Evolutionary conservation across 2,888 invertebrate species (phyloP), one percentile per base, ranked within the genome.

Genomic region (Heliconius erato): DNA sequence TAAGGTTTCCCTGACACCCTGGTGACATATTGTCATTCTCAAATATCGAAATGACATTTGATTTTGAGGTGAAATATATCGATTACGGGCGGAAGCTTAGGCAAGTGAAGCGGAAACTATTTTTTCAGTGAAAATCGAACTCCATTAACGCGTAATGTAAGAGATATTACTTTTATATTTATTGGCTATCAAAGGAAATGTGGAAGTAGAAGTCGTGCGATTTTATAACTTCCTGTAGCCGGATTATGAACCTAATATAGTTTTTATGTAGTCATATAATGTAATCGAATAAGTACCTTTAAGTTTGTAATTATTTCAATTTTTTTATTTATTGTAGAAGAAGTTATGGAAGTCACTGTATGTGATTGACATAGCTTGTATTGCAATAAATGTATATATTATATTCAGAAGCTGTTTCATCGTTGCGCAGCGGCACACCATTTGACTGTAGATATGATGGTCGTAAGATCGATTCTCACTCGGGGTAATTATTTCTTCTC

Each of bases 61-160:
- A 93, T 93, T 94, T 94, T 94, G 91, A 89, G 89, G 90, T 91
- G 88, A 89, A 92, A 92, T 84, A 94, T 95, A 95, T 94, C 95
- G 92, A 92, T 95, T 94, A 91, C 94, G 90, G 87, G 54, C 93
- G 95, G 95, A 95, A 95, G 92, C 94, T 89, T 89, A 89, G 92
- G 89, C 92, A 94, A 95, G 93, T 93, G 95, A 92, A 83, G 93
- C 90, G 93, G 94, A 95, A 95, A 95, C 91, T 93, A 94, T 94
- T 94, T 92, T 91, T 92, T 91, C 90, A 90, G 89, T 90, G 89
- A 89, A 90, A 91, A 90, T 91, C 89, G 89, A 89, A 91, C 90
- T 93, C 93, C 94, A 94, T 94, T 93, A 93, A 89, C 90, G 94
- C 94, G 93, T 94, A 90, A 92, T 92, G 91, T 92, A 91, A 93